Evolutionary conservation across 1,140 invertebrate genomes (phyloP).

Genomic region (Drosophila navojoa): DNA sequence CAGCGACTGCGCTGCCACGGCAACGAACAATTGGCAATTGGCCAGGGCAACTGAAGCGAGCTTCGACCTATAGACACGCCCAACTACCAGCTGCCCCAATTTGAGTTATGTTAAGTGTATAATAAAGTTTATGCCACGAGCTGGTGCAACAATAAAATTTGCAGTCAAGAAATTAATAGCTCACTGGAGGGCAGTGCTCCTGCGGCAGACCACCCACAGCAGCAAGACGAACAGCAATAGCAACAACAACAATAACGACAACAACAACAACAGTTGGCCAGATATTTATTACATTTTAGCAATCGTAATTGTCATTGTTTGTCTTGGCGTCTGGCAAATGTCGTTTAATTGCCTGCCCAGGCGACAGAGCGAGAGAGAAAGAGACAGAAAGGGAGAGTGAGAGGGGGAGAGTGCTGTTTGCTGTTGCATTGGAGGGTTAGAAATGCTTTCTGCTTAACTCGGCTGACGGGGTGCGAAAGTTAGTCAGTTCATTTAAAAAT

Average conservation of each 20-base stretch:
- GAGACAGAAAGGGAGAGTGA: not conserved
- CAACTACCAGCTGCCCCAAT: slow-evolving; percentile 36
- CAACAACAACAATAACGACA: slow-evolving; percentile 11
- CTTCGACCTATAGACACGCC: slow-evolving; percentile 19
- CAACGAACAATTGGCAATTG: not conserved
- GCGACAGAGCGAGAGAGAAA: not conserved
- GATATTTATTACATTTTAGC: slow-evolving; percentile 76
- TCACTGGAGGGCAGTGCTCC: slow-evolving; percentile 43
- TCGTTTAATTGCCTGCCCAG: slow-evolving; percentile 69
- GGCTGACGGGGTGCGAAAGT: slow-evolving; percentile 57
- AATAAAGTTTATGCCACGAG: slow-evolving; percentile 66
- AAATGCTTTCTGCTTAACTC: slow-evolving; percentile 20
- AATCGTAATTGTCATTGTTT: slow-evolving; percentile 81
- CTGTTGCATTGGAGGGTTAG: slow-evolving; percentile 4
- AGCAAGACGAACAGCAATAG: not conserved
- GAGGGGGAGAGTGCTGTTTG: not conserved
- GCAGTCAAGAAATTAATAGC: slow-evolving; percentile 58
- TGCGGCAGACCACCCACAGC: slow-evolving; percentile 44
- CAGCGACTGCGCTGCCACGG: slow-evolving; percentile 9
- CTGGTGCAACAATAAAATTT: slow-evolving; percentile 63
- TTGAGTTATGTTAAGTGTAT: slow-evolving; percentile 54
- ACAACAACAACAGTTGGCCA: slow-evolving; percentile 37
- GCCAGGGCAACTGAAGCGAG: not conserved
- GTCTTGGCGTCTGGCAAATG: slow-evolving; percentile 75
- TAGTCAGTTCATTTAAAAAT: slow-evolving; percentile 77